These are phyloP conservation scores for Drosophila hydei DNA, from an alignment of 1,140 invertebrate genomes.

Conservation along the genomic window DNA sequence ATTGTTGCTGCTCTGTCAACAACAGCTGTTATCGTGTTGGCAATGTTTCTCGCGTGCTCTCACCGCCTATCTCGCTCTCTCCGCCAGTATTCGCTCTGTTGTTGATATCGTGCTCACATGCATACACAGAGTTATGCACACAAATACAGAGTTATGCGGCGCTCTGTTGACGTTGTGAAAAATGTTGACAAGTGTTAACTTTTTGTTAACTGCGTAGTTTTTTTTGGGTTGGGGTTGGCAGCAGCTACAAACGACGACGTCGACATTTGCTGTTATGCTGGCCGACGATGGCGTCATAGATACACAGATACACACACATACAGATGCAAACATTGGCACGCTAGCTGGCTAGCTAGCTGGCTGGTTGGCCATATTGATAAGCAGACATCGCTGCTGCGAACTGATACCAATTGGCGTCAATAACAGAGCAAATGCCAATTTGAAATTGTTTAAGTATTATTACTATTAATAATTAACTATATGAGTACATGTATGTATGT, in stretches of 20 bases:
- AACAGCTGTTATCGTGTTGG: conserved; percentile 70
- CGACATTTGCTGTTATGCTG: conserved; percentile 52
- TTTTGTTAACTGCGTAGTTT: conserved; percentile 75
- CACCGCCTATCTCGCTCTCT: conserved; percentile 31
- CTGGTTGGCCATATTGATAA: conserved; percentile 27
- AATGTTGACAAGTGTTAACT: conserved; percentile 66
- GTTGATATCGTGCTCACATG: conserved; percentile 43
- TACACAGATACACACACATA: conserved; percentile 7
- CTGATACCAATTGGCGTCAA: conserved; percentile 36
- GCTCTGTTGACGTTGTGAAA: conserved; percentile 63
- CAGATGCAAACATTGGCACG: not conserved
- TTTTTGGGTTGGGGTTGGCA: conserved; percentile 57
- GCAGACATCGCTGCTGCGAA: conserved; percentile 20
- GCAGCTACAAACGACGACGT: conserved; percentile 28
- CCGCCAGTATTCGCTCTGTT: conserved; percentile 32
- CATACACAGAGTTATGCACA: conserved; percentile 24
- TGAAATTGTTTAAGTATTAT: not conserved
- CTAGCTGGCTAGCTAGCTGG: not conserved
- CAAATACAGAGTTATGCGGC: conserved; percentile 49
- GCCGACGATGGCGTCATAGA: conserved; percentile 72
- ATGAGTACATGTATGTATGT: not conserved
- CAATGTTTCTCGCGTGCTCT: conserved; percentile 14
- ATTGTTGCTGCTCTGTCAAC: conserved; percentile 57
- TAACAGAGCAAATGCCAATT: conserved; percentile 6
- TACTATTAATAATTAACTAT: conserved; percentile 17